Percentiles rank a stretch among this genome's conserved stretches.
Evolutionary conservation across 92 coral and sea anemone species (phyloP).

Genomic region (Bergia sp.): DNA sequence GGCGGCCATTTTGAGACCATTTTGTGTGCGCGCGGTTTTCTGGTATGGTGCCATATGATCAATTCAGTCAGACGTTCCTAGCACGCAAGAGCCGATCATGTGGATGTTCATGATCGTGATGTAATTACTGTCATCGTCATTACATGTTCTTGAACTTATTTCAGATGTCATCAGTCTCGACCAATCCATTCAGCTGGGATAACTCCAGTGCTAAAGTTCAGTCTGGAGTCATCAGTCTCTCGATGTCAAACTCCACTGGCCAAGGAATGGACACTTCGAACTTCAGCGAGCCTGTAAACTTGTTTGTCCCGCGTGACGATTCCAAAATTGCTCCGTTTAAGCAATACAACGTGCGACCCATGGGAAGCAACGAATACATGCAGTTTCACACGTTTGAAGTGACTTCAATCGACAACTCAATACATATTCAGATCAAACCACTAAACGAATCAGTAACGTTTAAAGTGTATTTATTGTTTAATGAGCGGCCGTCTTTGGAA

Average conservation of each 20-base stretch:
- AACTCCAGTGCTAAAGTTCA: constrained; percentile 70
- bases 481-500: constrained; percentile 62
- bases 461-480: constrained; percentile 52
- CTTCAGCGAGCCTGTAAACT: constrained; percentile 56
- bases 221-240: constrained; percentile 59
- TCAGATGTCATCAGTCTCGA: constrained; percentile 58
- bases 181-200: constrained; percentile 70
- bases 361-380: constrained; percentile 52
- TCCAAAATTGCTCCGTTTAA: constrained; percentile 51
- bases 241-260: constrained; percentile 33
- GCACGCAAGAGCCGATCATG: not conserved
- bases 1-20: too few species aligned
- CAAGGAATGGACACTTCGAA: constrained; percentile 59
- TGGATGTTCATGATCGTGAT: not conserved
- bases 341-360: constrained; percentile 57
- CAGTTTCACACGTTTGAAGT: constrained; percentile 65
- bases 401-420: constrained; percentile 60
- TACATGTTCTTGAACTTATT: not conserved
- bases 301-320: constrained; percentile 73
- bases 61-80: too few species aligned
- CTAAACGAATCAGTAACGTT: constrained; percentile 51
- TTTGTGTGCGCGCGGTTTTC: too few species aligned
- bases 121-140: not conserved
- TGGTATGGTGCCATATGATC: too few species aligned
- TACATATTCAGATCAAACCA: constrained; percentile 74